Conservation (phyloP, 2,888 invertebrate genomes). For the Melinaea marsaeus region DNA sequence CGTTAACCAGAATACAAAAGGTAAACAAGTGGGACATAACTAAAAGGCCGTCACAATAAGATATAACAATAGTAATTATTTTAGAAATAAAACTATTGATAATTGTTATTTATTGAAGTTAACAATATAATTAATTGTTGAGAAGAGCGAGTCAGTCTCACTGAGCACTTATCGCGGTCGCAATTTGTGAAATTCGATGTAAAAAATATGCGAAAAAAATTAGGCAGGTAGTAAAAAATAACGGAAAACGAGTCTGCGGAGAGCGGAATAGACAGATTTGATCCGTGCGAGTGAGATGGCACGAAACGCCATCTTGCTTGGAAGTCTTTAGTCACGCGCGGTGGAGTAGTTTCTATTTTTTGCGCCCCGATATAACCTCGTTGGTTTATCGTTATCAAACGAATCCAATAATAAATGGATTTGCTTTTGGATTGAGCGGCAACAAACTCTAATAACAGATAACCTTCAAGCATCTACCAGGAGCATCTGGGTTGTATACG, state of each 20-base stretch:
- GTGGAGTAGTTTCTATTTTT: conserved; percentile 74
- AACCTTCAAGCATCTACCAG: conserved; percentile 49
- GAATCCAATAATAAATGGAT: conserved; percentile 67
- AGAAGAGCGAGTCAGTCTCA: conserved; percentile 25
- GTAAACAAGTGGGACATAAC: not conserved
- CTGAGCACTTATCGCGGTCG: conserved; percentile 51
- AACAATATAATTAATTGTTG: conserved; percentile 32
- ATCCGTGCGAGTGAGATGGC: conserved; percentile 53
- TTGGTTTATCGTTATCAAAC: conserved; percentile 75
- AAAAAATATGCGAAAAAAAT: conserved; percentile 54
- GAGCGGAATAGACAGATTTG: conserved; percentile 46
- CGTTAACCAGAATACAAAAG: too few species aligned
- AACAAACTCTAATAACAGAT: conserved; percentile 53
- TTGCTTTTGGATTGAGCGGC: conserved; percentile 56
- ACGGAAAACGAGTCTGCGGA: conserved; percentile 59
- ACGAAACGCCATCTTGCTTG: conserved; percentile 67
- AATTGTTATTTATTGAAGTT: conserved; percentile 32
- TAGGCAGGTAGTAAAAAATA: conserved; percentile 57
- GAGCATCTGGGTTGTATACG: conserved; percentile 45
- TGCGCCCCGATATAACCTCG: conserved; percentile 73
- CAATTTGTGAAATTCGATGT: conserved; percentile 65
- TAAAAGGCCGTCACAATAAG: not conserved
- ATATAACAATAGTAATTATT: not conserved
- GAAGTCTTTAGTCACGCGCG: conserved; percentile 72
- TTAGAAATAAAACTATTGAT: not conserved